phyloP scores from a whole-genome alignment of 2,797 vertebrate genomes.

The Xenopus petersii region DNA sequence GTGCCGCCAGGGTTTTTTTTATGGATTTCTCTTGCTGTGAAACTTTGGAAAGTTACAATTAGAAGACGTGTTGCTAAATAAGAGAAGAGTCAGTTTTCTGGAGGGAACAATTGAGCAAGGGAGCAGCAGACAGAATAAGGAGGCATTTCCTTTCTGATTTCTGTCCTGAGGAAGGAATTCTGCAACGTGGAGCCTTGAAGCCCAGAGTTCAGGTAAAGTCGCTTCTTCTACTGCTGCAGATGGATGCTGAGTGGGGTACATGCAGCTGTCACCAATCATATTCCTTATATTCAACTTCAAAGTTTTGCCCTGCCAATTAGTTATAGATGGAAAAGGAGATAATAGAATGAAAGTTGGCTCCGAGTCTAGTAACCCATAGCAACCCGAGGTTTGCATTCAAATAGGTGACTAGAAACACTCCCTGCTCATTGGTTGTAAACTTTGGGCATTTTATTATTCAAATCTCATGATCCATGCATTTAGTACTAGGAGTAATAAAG shows the following conservation, averaged over 20 bases:
- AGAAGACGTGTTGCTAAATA: background rate
- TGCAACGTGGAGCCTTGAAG: slow-evolving; percentile 40
- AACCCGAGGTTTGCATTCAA: no score
- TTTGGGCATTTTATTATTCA: no score
- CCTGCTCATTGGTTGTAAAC: no score
- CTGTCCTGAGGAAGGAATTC: slow-evolving; percentile 11
- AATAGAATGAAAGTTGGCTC: no score
- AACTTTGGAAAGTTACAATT: background rate
- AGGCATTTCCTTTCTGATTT: slow-evolving; percentile 8
- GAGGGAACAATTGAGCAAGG: background rate
- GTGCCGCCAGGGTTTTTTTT: slow-evolving; percentile 6
- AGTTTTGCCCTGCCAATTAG: no score
- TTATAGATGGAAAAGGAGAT: no score
- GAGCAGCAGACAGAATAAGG: slow-evolving; percentile 2
- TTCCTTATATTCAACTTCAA: background rate
- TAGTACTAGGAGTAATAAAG: no score
- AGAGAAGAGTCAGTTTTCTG: background rate
- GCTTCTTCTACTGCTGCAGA: background rate
- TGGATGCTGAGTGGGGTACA: no score
- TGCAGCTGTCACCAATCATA: background rate
- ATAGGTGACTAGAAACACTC: no score
- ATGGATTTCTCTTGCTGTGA: slow-evolving; percentile 29
- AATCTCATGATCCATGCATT: no score
- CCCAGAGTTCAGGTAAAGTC: slow-evolving; percentile 31
- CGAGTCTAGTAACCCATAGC: no score